phyloP scores from a whole-genome alignment of 2,113 vertebrate genomes.

The Rutilus rutilus region DNA sequence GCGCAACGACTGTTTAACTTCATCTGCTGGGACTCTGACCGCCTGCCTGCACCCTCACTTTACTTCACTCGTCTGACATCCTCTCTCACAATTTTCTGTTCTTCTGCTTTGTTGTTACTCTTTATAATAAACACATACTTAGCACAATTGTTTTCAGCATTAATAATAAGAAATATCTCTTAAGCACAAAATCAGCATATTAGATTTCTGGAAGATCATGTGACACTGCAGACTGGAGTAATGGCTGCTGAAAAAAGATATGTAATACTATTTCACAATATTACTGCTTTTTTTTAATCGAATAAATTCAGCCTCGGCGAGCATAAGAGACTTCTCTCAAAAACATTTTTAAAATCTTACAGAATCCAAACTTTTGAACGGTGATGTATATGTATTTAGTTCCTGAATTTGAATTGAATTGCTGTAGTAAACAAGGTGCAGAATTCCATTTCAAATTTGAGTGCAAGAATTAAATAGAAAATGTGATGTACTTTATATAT shows the following conservation, averaged over 20 bases:
- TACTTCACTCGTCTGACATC: not conserved
- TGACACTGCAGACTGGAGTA: not conserved
- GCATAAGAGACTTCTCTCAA: too few species aligned
- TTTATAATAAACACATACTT: not conserved
- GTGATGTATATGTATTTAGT: not conserved
- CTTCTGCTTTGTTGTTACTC: not conserved
- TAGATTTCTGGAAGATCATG: not conserved
- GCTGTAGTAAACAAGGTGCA: too few species aligned
- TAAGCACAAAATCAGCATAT: not conserved
- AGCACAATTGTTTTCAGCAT: too few species aligned
- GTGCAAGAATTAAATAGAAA: too few species aligned
- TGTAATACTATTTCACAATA: too few species aligned
- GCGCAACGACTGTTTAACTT: conserved; percentile 66
- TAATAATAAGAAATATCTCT: not conserved
- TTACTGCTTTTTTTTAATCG: too few species aligned
- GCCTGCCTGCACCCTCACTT: conserved; percentile 59
- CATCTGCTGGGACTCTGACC: conserved; percentile 65
- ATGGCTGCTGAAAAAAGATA: not conserved
- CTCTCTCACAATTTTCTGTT: not conserved
- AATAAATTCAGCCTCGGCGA: too few species aligned
- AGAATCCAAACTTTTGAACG: too few species aligned
- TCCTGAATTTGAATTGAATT: not conserved
- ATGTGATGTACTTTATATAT: too few species aligned
- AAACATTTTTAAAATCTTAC: too few species aligned
- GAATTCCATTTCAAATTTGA: not conserved